phyloP scores from a whole-genome alignment of 2,888 invertebrate species.

The Dynastes hyllus region DNA sequence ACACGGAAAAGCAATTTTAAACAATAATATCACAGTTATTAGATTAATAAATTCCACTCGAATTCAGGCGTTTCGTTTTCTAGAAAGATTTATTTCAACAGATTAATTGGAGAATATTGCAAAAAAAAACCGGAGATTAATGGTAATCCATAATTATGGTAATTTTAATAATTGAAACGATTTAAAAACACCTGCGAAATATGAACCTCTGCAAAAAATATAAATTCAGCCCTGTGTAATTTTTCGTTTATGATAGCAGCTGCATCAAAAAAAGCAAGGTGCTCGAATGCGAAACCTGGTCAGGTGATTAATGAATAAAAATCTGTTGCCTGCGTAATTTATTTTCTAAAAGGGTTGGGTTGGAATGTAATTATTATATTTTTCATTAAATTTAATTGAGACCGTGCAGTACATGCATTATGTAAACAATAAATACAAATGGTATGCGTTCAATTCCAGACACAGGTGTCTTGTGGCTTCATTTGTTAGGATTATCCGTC shows the following conservation, averaged over 20 bases:
- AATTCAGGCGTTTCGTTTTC: too few relatives aligned
- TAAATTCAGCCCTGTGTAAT: neutral
- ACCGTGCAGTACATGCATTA: too few relatives aligned
- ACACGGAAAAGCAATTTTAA: too few relatives aligned
- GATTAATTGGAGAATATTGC: neutral
- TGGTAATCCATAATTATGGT: neutral
- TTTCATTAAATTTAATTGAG: too few relatives aligned
- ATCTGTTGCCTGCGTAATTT: neutral
- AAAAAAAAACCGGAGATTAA: too few relatives aligned
- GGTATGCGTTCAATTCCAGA: too few relatives aligned
- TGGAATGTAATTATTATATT: neutral
- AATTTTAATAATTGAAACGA: constrained; percentile 3
- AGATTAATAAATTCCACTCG: too few relatives aligned
- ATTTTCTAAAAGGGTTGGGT: neutral
- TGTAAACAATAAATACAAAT: too few relatives aligned
- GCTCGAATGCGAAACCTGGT: neutral
- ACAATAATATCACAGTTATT: too few relatives aligned
- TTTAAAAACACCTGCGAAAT: neutral
- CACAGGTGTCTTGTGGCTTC: too few relatives aligned
- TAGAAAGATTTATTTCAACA: neutral
- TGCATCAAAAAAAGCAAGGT: neutral
- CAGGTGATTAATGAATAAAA: constrained; percentile 9
- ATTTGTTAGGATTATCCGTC: too few relatives aligned
- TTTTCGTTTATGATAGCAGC: constrained; percentile 1
- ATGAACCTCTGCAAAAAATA: neutral